Evolutionary conservation across 2,888 invertebrate genomes (phyloP), one percentile per base, ranked within the genome.

Genomic region (Lepidocyrtoides sp.): DNA sequence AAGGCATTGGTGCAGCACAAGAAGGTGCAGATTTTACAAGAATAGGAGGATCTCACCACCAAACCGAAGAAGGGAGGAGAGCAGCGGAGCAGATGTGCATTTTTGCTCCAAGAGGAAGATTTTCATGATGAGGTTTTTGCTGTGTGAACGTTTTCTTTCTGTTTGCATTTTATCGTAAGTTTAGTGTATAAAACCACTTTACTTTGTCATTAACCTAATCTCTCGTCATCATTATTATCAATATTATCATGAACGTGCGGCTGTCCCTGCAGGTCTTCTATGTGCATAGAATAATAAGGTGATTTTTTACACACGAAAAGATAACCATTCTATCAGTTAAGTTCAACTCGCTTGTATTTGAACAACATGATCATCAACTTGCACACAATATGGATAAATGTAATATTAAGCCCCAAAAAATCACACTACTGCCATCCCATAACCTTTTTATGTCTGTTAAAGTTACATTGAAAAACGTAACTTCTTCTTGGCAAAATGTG

Each of bases 141-240:
- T 20, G 20, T 41, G 20, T 63, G 63, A 26, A 57, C 2, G 41
- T 29, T 5, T 66, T 32, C 14, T 32, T 29, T 29, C 29, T 32
- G 66, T 36, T 69, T 69, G 69, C 41, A 3, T 66, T 66, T 32
- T 26, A 10, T 12, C n/a, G 51, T 26, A 41, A 51, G 26, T 51
- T 77, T n/a, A 57, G 51, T 20, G 23, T 41, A 29, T n/a, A 83
- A 72, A 85, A 77, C 86, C 77, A 86, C 86, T 77, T 85, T 44
- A 32, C 77, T 77, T 86, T 51, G 86, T 86, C 86, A 86, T 86
- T 88, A 81, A 88, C 87, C 79, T 81, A 88, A 81, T 81, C 87
- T 88, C 77, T 85, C 36, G 51, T 32, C 66, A 69, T 51, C 85
- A 77, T 77, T 20, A 32, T 77, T 29, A 81, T 81, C 7, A 41